Base-by-base conservation (phyloP, 2,888 invertebrate genomes). In the Hoplodrina blanda region DNA sequence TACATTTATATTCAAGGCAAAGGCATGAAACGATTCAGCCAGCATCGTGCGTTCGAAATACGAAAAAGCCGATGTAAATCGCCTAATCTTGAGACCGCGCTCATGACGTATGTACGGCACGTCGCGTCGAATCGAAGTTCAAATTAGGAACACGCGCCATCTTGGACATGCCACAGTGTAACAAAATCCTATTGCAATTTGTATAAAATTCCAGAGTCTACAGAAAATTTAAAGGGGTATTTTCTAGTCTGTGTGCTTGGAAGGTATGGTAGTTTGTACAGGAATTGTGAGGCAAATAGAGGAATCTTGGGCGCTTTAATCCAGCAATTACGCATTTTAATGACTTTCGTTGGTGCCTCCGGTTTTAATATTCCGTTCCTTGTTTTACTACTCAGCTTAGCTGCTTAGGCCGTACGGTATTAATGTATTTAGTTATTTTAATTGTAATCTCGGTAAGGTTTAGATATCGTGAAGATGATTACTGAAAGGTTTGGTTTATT, bases 321-420 rank as follows among this genome's bases (percentile, higher is more conserved):
- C 95, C 93, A 92, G 94, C 95, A 96, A 96, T 96, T 96, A 95
- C 94, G 94, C 92, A 96, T 95, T 96, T 95, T 95, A 95, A 96
- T 95, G 94, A 94, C 92, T 91, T 94, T 94, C 92, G 91, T 90
- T 91, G 89, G 88, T 87, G 86, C 89, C 79, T 79, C 79, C 90
- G 93, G 90, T 95, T 95, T 95, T 95, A 95, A 95, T 95, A 95
- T 95, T 95, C 94, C 88, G 84, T 89, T 93, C 94, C 95, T 93
- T 92, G 94, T 95, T 95, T 94, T 94, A 95, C 92, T 91, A 91
- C 89, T 87, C 78, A 89, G 91, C 88, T 90, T 88, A 90, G 89
- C 87, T 83, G 79, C 86, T 83, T 83, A 85, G 83, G 85, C 89
- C 85, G 85, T 76, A 86, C 82, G 87, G 90, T 88, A 89, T 91